Base-by-base conservation (phyloP, 2,113 vertebrate species). In the Geococcyx californianus region DNA sequence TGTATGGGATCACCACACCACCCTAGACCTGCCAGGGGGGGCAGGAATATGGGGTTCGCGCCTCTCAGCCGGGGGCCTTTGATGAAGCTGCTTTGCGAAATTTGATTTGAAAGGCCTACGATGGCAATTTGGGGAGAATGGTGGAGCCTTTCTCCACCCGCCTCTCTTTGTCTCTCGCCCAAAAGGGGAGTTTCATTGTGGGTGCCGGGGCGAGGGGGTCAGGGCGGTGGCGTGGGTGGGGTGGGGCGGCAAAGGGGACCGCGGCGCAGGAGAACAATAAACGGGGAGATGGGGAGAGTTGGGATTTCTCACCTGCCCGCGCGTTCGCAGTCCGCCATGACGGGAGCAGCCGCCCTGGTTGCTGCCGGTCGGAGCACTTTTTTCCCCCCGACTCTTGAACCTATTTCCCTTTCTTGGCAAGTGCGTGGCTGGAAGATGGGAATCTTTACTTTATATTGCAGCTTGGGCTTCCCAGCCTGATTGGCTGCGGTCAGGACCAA, bases 361-460 rank as follows among this genome's bases (percentile, higher is more conserved):
- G 97, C 97, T 92, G 98, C 97, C 84, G 98, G 95, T 97, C 93
- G 92, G 96, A 98, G 97, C 97, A 98, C 98, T 98, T 98, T 97
- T 86, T 68, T 38, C 81, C 97, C 98, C 98, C 94, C 94, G 97
- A 97, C 98, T 98, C 98, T 97, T 98, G 98, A 98, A 98, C 97
- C 98, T 96, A 97, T 98, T 98, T 98, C 98, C 97, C 96, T 98
- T 98, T 98, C 98, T 98, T 98, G 98, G 98, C 98, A 97, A 98
- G 98, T 97, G 98, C 98, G 98, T 98, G 98, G 98, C 98, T 98
- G 98, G 98, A 98, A 99, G 98, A 98, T 98, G 98, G 98, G 98
- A 98, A 98, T 99, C 98, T 99, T 99, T 98, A 99, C 98, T 99
- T 99, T 98, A 98, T 98, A 98, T 98, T 98, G 98, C 98, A 98